Evolutionary conservation across 1,140 invertebrate genomes (phyloP).

Genomic region (Trichonephila inaurata): DNA sequence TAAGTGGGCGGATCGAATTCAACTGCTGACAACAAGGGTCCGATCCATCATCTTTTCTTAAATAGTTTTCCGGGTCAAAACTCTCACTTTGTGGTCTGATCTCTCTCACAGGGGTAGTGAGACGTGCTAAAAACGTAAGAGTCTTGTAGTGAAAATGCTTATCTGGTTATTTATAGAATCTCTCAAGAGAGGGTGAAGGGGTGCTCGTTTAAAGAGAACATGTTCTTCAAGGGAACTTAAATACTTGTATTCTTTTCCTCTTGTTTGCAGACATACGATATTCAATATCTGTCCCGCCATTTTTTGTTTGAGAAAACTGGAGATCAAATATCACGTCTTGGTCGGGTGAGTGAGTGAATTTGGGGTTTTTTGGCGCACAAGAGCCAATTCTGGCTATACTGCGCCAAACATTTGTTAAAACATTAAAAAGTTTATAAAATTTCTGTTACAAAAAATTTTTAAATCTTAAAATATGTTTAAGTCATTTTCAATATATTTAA

Average conservation of each 20-base stretch:
- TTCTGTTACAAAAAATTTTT: too few species aligned
- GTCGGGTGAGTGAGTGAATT: too few species aligned
- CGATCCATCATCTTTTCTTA: background rate
- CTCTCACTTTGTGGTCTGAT: conserved; percentile 2
- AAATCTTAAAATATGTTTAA: too few species aligned
- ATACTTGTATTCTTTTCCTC: background rate
- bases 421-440: too few species aligned
- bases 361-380: too few species aligned
- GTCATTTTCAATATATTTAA: too few species aligned
- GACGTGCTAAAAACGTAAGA: background rate
- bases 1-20: too few species aligned
- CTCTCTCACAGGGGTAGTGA: background rate
- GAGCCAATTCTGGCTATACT: too few species aligned
- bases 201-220: background rate
- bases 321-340: background rate
- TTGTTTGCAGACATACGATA: background rate
- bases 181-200: background rate
- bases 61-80: background rate
- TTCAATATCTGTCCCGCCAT: background rate
- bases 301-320: background rate
- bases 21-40: background rate
- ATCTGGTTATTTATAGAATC: background rate
- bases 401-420: too few species aligned
- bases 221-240: background rate
- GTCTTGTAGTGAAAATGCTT: background rate